Evolutionary conservation across 2,888 invertebrate species (phyloP), one percentile per base, ranked within the genome.

Genomic region (Adela reaumurella): DNA sequence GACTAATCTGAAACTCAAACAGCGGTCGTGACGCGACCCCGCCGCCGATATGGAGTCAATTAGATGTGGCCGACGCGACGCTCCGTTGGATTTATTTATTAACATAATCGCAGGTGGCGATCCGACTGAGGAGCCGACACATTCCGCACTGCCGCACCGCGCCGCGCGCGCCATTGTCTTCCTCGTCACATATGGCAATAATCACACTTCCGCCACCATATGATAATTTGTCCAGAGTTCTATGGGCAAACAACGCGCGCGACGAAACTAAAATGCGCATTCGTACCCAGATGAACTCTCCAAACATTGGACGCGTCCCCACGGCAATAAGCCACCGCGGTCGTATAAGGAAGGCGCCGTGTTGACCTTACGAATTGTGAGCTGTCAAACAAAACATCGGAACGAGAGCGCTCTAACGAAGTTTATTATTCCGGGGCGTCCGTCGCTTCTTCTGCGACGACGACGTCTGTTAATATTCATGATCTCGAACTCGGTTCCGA

Each of bases 171-270:
- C 35, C 35, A 35, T 35, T 35, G 35, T 35, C 35, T 14, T 14
- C 35, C 35, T 3, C 3, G 5, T 24, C 35, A 14, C 14, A 35
- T 35, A 35, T 14, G 35, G 35, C 35, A 24, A 3, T 35, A 35
- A 35, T 19, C 19, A 42, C n/a, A 14, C 46, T 46, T 46, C 46
- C 46, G 46, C 46, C 46, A 42, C n/a, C 20, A 19, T 11, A 46
- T 46, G 46, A 3, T 41, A 46, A 46, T 46, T 46, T 42, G 19
- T 35, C 11, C 10, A 5, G 35, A 35, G 35, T 35, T 35, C 35
- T 35, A 35, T 35, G 3, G 35, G 35, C 14, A 35, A 35, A 35
- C 14, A 35, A 11, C 35, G 14, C 14, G n/a, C 35, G 14, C 14
- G 14, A 35, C 35, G 35, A 35, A 8, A 14, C 35, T 35, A 35